Evolutionary conservation across 2,113 vertebrate genomes (phyloP), one percentile per base, ranked within the genome.

Genomic region (Microcebus murinus): DNA sequence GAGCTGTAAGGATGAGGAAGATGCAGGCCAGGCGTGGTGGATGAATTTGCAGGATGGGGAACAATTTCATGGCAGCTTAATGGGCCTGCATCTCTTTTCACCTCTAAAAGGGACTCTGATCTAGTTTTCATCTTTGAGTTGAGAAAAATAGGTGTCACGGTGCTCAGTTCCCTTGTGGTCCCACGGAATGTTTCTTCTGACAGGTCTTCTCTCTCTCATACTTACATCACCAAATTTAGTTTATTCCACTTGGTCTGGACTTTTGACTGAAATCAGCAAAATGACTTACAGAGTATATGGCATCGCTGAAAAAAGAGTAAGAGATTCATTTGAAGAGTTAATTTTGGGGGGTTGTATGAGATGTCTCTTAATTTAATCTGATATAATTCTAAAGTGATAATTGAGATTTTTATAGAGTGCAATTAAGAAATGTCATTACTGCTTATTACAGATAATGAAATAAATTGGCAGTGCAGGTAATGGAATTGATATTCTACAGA

Each of bases 301-400:
- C 0, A 87, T 95, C 96, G 95, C 95, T 92, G 87, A 81, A 74
- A 86, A 86, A 52, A 59, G 18, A 48, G n/a, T 21, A 48, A 86
- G 27, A 90, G 89, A 84, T 94, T 90, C 91, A 63, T 73, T 94
- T 93, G 73, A 93, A 95, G 96, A 95, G 82, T 76, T 92, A 82
- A 82, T 97, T 96, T 94, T 92, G 42, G 21, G 34, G 48, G 21
- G 34, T 86, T 89, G 27, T 81, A 57, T 21, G 59, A 70, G 8
- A 48, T 67, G 73, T 93, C 68, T 97, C 63, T 97, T 95, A 82
- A 83, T 90, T 68, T 96, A 96, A 97, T 83, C 36, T 65, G 96
- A 97, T 96, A 86, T 61, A 77, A 96, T 93, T 97, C 88, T 98
- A 95, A 96, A 94, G 80, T 91, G 77, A 84, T 98, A 95, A 97